phyloP scores from a whole-genome alignment of 2,888 invertebrate species.

The Busseola fusca region DNA sequence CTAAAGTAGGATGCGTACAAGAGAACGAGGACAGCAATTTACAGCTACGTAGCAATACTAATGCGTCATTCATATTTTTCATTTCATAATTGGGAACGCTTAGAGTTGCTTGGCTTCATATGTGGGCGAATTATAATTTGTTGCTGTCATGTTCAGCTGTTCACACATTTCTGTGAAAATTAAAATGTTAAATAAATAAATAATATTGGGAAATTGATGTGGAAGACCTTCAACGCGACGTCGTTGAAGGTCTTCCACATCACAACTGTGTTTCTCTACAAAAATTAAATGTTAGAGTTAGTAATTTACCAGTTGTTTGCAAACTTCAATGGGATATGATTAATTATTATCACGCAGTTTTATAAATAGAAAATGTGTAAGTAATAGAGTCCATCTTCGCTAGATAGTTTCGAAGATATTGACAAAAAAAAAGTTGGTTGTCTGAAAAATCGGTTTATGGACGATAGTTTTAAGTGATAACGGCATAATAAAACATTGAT shows the following conservation, averaged over 20 bases:
- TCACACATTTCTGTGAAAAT: not conserved
- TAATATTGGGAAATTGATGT: not conserved
- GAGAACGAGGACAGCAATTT: not conserved
- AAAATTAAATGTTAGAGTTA: too few relatives aligned
- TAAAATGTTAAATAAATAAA: not conserved
- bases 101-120: not conserved
- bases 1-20: not conserved
- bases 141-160: not conserved
- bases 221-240: not conserved
- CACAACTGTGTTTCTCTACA: too few relatives aligned
- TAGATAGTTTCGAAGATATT: not conserved
- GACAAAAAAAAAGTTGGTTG: too few relatives aligned
- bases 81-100: not conserved
- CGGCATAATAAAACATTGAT: too few relatives aligned
- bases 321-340: not conserved
- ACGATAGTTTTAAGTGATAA: too few relatives aligned
- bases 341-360: not conserved
- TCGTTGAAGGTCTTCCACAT: too few relatives aligned
- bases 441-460: too few relatives aligned
- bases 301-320: conserved; percentile 4
- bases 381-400: not conserved
- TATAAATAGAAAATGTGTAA: not conserved
- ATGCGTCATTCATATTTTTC: too few relatives aligned
- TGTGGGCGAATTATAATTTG: not conserved
- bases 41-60: not conserved